A percentile compares a stretch with the other conserved stretches of the same genome.
Conservation (phyloP, 1,140 invertebrate genomes). For the Oedothorax gibbosus region DNA sequence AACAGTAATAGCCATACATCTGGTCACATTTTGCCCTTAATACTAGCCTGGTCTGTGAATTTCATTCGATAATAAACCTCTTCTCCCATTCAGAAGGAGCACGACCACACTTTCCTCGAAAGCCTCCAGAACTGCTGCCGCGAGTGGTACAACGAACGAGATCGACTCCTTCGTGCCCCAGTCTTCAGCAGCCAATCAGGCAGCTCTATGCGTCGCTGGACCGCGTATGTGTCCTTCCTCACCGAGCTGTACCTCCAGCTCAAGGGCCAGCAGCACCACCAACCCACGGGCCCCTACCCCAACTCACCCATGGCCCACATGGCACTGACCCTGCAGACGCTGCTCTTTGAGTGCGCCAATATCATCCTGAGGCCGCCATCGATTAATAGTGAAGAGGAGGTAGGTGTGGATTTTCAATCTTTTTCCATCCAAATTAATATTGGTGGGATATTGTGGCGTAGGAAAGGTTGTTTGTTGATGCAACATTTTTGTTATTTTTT, state of each 20-base stretch:
- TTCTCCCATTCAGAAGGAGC: constrained; percentile 75
- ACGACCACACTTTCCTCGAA: constrained; percentile 87
- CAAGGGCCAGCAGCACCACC: constrained; percentile 40
- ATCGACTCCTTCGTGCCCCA: constrained; percentile 67
- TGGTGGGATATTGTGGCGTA: not conserved
- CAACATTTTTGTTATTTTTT: too few relatives aligned
- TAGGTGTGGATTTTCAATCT: constrained; percentile 65
- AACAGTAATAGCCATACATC: too few relatives aligned
- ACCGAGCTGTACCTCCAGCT: constrained; percentile 79
- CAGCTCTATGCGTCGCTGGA: constrained; percentile 73
- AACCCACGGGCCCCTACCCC: constrained; percentile 14
- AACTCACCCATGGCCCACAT: constrained; percentile 75
- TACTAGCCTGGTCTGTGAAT: too few relatives aligned
- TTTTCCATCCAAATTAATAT: not conserved
- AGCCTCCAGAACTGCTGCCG: constrained; percentile 88
- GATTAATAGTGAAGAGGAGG: constrained; percentile 81
- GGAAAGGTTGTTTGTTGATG: not conserved
- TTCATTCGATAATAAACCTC: too few relatives aligned
- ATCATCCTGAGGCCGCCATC: constrained; percentile 81
- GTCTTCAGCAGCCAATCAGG: constrained; percentile 22
- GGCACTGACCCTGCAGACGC: constrained; percentile 71
- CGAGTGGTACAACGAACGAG: constrained; percentile 88
- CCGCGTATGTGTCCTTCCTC: constrained; percentile 87
- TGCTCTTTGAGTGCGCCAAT: constrained; percentile 86
- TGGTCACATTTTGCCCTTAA: too few relatives aligned